phyloP scores from a whole-genome alignment of 2,888 invertebrate species.

The Plebejus argus region DNA sequence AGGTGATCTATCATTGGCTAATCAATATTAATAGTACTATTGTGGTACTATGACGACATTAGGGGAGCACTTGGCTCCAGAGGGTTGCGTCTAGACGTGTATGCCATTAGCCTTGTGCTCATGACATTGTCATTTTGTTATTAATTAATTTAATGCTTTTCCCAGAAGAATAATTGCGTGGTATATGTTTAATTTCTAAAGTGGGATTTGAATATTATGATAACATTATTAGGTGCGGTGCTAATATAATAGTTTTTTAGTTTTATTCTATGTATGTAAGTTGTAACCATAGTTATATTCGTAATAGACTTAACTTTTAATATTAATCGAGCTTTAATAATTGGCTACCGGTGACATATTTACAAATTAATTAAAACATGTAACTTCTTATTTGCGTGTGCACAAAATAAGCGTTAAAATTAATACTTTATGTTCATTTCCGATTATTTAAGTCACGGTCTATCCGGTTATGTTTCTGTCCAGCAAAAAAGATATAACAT shows the following conservation, averaged over 20 bases:
- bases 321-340: no score
- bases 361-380: no score
- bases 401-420: no score
- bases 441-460: no score
- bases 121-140: not conserved
- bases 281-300: no score
- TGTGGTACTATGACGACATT: not conserved
- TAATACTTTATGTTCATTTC: no score
- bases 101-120: not conserved
- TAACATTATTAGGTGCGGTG: not conserved
- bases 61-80: not conserved
- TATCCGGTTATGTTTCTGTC: no score
- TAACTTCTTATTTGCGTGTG: no score
- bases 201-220: not conserved
- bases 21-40: not conserved
- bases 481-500: no score
- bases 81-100: not conserved
- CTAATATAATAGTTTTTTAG: not conserved
- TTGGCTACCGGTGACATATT: no score
- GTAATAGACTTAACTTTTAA: no score
- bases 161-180: slow-evolving; percentile 1
- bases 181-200: not conserved
- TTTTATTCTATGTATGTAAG: not conserved
- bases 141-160: not conserved
- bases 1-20: not conserved